These are phyloP conservation scores for Candoia aspera DNA, from an alignment of 2,113 vertebrate species.

Conservation along the genomic window DNA sequence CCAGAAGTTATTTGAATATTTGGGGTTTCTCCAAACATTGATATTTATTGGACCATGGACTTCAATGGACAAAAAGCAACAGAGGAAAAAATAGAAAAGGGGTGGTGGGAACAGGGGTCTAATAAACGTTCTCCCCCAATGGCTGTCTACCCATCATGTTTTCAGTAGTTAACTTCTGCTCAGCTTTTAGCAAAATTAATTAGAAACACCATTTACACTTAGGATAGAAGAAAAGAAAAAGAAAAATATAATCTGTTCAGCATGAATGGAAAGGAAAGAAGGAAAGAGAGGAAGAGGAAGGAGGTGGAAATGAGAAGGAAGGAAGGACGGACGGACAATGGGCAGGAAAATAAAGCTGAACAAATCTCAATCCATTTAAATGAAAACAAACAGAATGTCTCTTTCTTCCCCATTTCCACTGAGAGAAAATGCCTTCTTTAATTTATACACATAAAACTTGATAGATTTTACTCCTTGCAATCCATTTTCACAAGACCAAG, in stretches of 20 bases:
- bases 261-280: conserved; percentile 6
- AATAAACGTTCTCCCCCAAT: background rate
- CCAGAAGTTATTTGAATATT: background rate
- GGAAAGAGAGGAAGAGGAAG: conserved; percentile 5
- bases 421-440: too few species aligned
- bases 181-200: conserved; percentile 13
- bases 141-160: background rate
- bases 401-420: background rate
- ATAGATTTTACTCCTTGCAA: background rate
- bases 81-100: background rate
- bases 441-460: background rate
- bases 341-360: background rate
- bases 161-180: background rate
- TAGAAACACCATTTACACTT: background rate
- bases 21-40: background rate
- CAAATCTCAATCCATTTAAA: background rate
- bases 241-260: conserved; percentile 17
- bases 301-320: too few species aligned
- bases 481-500: background rate
- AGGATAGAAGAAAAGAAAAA: background rate
- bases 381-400: background rate
- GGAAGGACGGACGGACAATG: background rate
- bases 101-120: background rate
- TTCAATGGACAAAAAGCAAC: background rate
- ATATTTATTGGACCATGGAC: background rate